Conservation (phyloP, 2,888 invertebrate species). For the Cataglyphis cursor region DNA sequence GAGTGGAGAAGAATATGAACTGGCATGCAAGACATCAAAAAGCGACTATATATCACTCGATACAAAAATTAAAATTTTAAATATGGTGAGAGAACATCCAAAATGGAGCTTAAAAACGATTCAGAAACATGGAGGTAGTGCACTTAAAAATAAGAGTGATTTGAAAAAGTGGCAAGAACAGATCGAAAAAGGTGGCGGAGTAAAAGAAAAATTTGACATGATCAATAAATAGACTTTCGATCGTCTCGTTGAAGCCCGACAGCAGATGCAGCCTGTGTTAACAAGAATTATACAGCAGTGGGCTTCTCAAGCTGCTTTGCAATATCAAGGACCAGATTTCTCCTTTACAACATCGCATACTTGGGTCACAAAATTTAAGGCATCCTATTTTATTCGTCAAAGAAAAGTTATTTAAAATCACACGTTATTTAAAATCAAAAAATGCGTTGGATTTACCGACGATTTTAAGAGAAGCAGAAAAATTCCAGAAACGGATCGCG, state of each 20-base stretch:
- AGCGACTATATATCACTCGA: not conserved
- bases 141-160: not conserved
- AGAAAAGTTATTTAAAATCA: constrained; percentile 11
- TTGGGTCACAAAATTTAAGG: not conserved
- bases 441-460: not conserved
- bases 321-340: not conserved
- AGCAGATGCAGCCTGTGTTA: not conserved
- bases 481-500: not conserved
- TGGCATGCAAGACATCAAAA: not conserved
- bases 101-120: not conserved
- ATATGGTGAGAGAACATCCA: constrained; percentile 4
- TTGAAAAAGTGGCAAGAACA: not conserved
- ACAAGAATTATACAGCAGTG: not conserved
- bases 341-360: not conserved
- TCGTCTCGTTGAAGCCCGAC: not conserved
- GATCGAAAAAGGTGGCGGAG: not conserved
- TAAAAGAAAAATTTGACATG: not conserved
- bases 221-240: constrained; percentile 9
- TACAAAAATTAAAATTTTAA: constrained; percentile 5
- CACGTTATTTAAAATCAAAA: not conserved
- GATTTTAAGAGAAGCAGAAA: constrained; percentile 7
- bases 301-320: constrained; percentile 10
- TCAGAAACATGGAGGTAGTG: not conserved
- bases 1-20: constrained; percentile 1
- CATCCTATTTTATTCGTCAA: not conserved